phyloP scores from a whole-genome alignment of 92 coral and sea anemone species.

The Plumapathes pennacea region DNA sequence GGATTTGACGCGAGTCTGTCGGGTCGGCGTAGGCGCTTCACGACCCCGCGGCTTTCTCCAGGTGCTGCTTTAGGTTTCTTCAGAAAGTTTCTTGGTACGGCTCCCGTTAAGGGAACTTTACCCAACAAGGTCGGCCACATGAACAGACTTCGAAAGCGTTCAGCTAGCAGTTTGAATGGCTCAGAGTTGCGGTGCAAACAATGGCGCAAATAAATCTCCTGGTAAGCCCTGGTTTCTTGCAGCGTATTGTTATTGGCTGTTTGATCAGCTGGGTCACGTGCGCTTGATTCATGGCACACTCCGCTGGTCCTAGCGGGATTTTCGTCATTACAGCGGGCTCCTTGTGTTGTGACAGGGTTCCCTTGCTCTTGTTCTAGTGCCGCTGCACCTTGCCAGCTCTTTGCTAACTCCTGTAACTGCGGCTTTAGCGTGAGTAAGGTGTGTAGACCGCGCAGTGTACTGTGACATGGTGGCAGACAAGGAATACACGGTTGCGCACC shows the following conservation, averaged over 20 bases:
- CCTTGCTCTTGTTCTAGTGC: too few relatives aligned
- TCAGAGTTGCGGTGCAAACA: slow-evolving; percentile 51
- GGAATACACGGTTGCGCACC: slow-evolving; percentile 64
- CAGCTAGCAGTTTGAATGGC: slow-evolving; percentile 66
- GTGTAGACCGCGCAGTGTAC: slow-evolving; percentile 72
- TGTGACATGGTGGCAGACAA: slow-evolving; percentile 83
- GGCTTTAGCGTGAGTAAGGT: slow-evolving; percentile 51
- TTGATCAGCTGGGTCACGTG: not conserved
- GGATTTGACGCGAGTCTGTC: too few relatives aligned
- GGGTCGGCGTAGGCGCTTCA: too few relatives aligned
- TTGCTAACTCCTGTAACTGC: slow-evolving; percentile 63
- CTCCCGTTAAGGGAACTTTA: slow-evolving; percentile 48
- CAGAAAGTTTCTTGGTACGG: too few relatives aligned
- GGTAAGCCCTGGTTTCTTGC: not conserved
- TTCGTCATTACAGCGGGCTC: too few relatives aligned
- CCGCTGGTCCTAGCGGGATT: too few relatives aligned
- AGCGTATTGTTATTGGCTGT: not conserved
- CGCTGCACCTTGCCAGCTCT: too few relatives aligned
- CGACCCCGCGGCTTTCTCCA: too few relatives aligned
- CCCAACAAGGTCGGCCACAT: slow-evolving; percentile 91
- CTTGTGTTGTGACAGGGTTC: too few relatives aligned
- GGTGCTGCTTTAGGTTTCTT: too few relatives aligned
- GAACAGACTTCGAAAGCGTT: slow-evolving; percentile 82
- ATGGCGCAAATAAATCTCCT: slow-evolving; percentile 2
- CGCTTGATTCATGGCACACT: too few relatives aligned